phyloP scores from a whole-genome alignment of 2,113 vertebrate genomes.

The Ondatra zibethicus region DNA sequence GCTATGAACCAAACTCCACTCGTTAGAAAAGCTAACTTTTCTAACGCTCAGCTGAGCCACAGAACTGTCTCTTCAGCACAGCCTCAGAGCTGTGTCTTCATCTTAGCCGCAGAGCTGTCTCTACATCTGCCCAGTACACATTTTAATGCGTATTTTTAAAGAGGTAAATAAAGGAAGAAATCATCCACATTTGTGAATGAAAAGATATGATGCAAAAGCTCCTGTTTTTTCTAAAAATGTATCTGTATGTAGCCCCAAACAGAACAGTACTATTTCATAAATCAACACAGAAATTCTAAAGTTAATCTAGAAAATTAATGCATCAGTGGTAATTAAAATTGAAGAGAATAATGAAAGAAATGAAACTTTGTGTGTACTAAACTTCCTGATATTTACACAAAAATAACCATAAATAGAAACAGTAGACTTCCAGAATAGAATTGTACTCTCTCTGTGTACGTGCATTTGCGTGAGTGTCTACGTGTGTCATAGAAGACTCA shows the following conservation, averaged over 20 bases:
- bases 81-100: background rate
- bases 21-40: no score
- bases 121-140: background rate
- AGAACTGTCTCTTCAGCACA: no score
- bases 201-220: background rate
- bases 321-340: background rate
- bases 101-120: background rate
- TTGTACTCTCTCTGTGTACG: background rate
- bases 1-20: background rate
- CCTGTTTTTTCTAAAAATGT: background rate
- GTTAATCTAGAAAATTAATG: slow-evolving; percentile 5
- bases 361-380: background rate
- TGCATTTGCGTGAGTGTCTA: fast-evolving
- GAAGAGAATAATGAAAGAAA: background rate
- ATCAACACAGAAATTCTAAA: background rate
- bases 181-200: background rate
- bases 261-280: background rate
- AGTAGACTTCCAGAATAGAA: background rate
- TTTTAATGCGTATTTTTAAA: background rate
- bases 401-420: background rate
- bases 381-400: background rate
- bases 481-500: background rate
- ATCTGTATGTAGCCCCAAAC: background rate
- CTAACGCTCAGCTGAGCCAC: no score
- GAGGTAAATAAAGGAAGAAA: background rate